These are phyloP conservation scores for Falco punctatus DNA, from an alignment of 2,113 vertebrate genomes.

Conservation along the genomic window DNA sequence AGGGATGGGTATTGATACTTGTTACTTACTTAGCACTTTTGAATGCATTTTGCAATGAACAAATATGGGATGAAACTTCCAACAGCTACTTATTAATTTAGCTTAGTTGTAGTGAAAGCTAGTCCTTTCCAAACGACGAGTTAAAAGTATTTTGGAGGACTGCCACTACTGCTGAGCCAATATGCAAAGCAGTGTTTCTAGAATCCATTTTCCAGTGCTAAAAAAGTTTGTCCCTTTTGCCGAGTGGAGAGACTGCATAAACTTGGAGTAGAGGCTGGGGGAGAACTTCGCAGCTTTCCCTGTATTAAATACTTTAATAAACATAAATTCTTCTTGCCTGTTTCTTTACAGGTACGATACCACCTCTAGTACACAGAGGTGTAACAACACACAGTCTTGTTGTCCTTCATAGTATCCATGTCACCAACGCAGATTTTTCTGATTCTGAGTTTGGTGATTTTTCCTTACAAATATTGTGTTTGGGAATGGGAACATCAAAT, in stretches of 20 bases:
- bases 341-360: not conserved
- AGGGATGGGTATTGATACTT: not conserved
- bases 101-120: not conserved
- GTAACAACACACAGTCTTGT: not conserved
- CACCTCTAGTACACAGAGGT: not conserved
- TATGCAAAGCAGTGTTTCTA: not conserved
- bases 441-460: not conserved
- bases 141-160: not conserved
- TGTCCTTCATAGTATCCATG: not conserved
- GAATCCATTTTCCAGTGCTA: not conserved
- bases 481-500: too few relatives aligned
- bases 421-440: not conserved
- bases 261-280: not conserved
- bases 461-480: not conserved
- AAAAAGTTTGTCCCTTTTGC: not conserved
- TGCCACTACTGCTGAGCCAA: not conserved
- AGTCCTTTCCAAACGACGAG: not conserved
- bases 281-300: not conserved
- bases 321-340: not conserved
- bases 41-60: not conserved
- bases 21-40: not conserved
- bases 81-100: not conserved
- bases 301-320: not conserved
- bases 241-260: not conserved
- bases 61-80: not conserved